phyloP scores from a whole-genome alignment of 2,797 vertebrate species.

The Schizopygopsis malacanthus region DNA sequence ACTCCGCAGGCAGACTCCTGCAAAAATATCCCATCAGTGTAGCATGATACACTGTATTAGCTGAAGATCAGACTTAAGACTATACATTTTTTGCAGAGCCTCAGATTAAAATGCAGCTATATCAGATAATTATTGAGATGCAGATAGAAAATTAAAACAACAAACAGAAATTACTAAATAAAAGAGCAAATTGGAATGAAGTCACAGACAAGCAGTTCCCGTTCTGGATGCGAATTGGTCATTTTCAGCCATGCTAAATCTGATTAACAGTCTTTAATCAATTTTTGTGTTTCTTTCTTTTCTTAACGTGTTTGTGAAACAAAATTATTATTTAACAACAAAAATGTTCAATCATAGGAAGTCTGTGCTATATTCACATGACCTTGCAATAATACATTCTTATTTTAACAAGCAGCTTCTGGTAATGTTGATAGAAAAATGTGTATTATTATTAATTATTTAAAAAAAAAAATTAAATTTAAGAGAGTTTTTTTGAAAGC shows the following conservation, averaged over 20 bases:
- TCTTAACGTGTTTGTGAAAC: not conserved
- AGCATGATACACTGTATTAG: not conserved
- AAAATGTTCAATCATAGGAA: not conserved
- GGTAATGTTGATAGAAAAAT: not conserved
- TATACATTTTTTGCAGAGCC: not conserved
- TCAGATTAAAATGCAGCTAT: not conserved
- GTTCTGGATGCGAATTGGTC: not conserved
- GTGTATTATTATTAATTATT: not conserved
- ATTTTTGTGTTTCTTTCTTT: not conserved
- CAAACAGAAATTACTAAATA: not conserved
- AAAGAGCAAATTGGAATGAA: not conserved
- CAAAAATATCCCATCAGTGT: not conserved
- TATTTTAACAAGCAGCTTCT: not conserved
- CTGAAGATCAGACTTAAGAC: not conserved
- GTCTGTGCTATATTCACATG: not conserved
- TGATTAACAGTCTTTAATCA: not conserved
- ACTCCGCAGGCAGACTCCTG: not conserved
- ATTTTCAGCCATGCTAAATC: not conserved
- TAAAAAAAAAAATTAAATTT: no score
- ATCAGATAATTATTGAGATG: not conserved
- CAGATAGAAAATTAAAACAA: not conserved
- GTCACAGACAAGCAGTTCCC: not conserved
- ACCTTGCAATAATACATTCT: not conserved
- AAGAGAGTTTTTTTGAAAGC: no score
- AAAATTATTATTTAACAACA: not conserved